Percentiles rank a stretch among this genome's conserved stretches.
Conservation (phyloP, 2,113 vertebrate species). For the Pelvicachromis taeniatus region DNA sequence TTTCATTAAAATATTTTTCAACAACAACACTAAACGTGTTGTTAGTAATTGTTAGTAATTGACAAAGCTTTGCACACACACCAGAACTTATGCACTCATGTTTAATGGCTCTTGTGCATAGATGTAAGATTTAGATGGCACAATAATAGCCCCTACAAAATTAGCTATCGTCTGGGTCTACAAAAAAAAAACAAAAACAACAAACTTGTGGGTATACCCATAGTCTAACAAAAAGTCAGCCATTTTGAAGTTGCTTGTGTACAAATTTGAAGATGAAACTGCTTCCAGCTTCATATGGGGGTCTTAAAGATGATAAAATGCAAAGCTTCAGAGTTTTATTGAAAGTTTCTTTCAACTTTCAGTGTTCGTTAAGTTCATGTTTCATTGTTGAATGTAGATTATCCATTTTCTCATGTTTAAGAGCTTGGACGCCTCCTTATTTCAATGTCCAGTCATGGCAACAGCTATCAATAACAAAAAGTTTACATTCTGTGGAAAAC, state of each 20-base stretch:
- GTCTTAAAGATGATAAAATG: background rate
- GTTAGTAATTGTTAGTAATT: background rate
- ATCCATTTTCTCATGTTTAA: background rate
- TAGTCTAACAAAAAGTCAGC: background rate
- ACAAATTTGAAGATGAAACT: background rate
- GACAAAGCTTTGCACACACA: background rate
- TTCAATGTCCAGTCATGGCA: background rate
- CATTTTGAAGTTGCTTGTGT: background rate
- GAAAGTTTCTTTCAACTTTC: background rate
- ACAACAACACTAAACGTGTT: background rate
- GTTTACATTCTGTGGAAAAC: background rate
- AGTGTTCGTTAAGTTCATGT: background rate
- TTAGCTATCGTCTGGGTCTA: background rate
- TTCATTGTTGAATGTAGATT: background rate
- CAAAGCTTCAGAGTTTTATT: background rate
- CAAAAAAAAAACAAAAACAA: rapidly evolving
- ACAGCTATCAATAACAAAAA: background rate
- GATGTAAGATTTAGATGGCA: background rate
- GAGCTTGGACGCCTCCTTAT: background rate
- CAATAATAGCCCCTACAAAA: background rate
- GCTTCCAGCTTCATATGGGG: background rate
- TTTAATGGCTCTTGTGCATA: background rate
- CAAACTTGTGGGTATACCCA: background rate
- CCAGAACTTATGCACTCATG: background rate
- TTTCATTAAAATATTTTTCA: background rate